Conservation (phyloP, 1,140 invertebrate genomes). For the Euura saliciscinereae region DNA sequence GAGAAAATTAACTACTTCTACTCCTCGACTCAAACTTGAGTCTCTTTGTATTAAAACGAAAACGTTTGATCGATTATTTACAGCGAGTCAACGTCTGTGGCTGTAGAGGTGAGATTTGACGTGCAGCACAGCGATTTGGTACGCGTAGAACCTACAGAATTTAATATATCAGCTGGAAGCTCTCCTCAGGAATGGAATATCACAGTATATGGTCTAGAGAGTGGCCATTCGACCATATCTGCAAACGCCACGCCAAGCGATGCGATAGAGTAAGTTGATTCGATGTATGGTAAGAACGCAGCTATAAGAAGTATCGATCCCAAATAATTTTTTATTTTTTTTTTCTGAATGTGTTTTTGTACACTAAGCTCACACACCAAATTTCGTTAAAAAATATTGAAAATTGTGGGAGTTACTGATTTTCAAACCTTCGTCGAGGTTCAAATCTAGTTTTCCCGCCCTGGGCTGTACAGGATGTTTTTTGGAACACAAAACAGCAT, state of each 20-base stretch:
- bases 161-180: constrained; percentile 27
- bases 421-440: too few species aligned
- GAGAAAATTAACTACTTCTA: neutral
- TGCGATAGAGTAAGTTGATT: constrained; percentile 55
- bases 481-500: too few species aligned
- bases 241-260: constrained; percentile 60
- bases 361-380: too few species aligned
- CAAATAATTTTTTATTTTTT: too few species aligned
- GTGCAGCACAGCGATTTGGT: constrained; percentile 47
- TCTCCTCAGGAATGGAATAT: constrained; percentile 53
- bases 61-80: constrained; percentile 35
- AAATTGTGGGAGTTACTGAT: too few species aligned
- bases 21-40: neutral
- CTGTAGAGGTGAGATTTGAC: constrained; percentile 38
- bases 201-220: constrained; percentile 60
- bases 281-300: too few species aligned
- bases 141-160: constrained; percentile 31
- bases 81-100: constrained; percentile 36
- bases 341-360: too few species aligned
- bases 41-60: constrained; percentile 47
- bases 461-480: too few species aligned
- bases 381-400: too few species aligned
- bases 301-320: too few species aligned
- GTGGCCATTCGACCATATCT: constrained; percentile 64
- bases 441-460: too few species aligned